phyloP scores from a whole-genome alignment of 1,140 invertebrate species.

The Drosophila albomicans region DNA sequence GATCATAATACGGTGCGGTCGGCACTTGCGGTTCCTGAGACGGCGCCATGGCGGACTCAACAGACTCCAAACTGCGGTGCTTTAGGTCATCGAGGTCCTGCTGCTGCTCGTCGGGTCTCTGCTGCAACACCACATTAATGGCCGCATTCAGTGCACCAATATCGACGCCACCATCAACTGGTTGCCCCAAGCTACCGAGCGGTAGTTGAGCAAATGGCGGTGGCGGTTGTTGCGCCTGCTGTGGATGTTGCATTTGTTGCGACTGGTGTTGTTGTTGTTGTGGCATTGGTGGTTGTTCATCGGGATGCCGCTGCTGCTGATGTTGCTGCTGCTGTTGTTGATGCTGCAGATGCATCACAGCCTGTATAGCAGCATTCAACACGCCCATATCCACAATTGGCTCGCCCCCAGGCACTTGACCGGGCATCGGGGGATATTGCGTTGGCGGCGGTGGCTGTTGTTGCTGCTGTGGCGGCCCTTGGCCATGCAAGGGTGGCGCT shows the following conservation, averaged over 20 bases:
- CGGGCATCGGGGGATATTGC: slow-evolving; percentile 48
- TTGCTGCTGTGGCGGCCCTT: slow-evolving; percentile 38
- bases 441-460: slow-evolving; percentile 21
- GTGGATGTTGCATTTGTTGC: slow-evolving; percentile 20
- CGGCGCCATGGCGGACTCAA: slow-evolving; percentile 61
- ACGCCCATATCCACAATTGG: slow-evolving; percentile 68
- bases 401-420: slow-evolving; percentile 44
- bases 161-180: slow-evolving; percentile 51
- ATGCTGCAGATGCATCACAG: slow-evolving; percentile 79
- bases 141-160: slow-evolving; percentile 69
- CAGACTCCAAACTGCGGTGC: slow-evolving; percentile 11
- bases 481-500: slow-evolving; percentile 70
- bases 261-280: slow-evolving; percentile 40
- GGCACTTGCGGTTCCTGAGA: slow-evolving; percentile 92
- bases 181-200: slow-evolving; percentile 2
- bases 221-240: slow-evolving; percentile 13
- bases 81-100: slow-evolving; percentile 45
- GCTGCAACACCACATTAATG: slow-evolving; percentile 73
- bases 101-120: slow-evolving; percentile 49
- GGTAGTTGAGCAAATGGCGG: slow-evolving; percentile 48
- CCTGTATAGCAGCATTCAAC: slow-evolving; percentile 77
- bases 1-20: slow-evolving; percentile 97
- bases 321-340: slow-evolving; percentile 55
- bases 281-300: slow-evolving; percentile 22
- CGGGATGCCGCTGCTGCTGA: slow-evolving; percentile 37